phyloP scores from a whole-genome alignment of 1,140 invertebrate species.

The Heterodera carotae region DNA sequence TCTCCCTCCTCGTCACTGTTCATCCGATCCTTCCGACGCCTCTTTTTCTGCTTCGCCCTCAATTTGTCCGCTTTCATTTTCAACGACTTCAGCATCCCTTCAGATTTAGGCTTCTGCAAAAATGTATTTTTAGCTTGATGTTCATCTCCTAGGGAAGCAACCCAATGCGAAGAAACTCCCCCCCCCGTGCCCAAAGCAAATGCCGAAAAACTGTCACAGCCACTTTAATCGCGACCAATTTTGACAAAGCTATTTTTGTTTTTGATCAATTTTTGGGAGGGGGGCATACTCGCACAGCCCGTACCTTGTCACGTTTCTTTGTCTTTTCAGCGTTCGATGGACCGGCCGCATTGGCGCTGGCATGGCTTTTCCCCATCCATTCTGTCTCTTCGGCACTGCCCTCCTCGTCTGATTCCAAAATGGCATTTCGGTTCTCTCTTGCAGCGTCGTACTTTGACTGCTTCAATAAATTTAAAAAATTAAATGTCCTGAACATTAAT shows the following conservation, averaged over 20 bases:
- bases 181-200: too few relatives aligned
- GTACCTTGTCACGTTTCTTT: not conserved
- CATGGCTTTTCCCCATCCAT: not conserved
- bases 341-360: not conserved
- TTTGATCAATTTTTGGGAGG: too few relatives aligned
- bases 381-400: constrained; percentile 2
- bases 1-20: not conserved
- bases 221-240: too few relatives aligned
- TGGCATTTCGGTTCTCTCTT: not conserved
- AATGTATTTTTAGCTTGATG: not conserved
- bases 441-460: not conserved
- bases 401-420: constrained; percentile 2
- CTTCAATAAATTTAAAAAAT: not conserved
- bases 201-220: too few relatives aligned
- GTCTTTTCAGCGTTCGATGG: not conserved
- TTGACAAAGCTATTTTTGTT: too few relatives aligned
- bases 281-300: too few relatives aligned
- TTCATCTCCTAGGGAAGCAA: too few relatives aligned
- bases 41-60: not conserved
- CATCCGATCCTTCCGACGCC: not conserved
- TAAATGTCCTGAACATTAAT: too few relatives aligned
- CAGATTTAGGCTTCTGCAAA: constrained; percentile 20
- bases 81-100: constrained; percentile 10
- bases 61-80: not conserved
- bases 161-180: too few relatives aligned